Evolutionary conservation across 2,797 vertebrate genomes (phyloP), one percentile per base, ranked within the genome.

Genomic region (Tragopan temminckii): DNA sequence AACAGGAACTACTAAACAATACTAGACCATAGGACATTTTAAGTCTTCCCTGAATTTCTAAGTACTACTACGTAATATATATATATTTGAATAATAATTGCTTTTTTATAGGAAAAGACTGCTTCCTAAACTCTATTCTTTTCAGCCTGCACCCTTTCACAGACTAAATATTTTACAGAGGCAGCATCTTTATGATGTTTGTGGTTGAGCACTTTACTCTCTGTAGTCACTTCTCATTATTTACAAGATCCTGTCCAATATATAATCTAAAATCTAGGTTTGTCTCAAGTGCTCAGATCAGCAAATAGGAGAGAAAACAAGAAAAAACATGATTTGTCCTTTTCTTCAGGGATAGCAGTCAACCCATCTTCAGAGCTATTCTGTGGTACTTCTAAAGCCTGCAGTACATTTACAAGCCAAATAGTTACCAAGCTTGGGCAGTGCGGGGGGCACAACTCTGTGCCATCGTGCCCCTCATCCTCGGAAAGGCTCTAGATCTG

Each of bases 101-200:
- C 18, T 15, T 86, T 76, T 36, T 35, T 25, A 63, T 31, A 66
- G 69, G 46, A 89, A 88, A 86, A 84, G 33, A 29, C 69, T 63
- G 57, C 43, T 92, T 66, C 71, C 74, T 59, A 61, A 93, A 72
- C 59, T 70, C 72, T 68, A 14, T 38, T 66, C 45, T 78, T 76
- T 52, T 43, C 76, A 76, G 38, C 16, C 33, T 57, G 46, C 14
- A 38, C 21, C 78, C 43, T 84, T 84, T 53, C 70, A 91, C 36
- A 74, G 68, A 36, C 6, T 42, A 92, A 93, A 84, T 92, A 77
- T 89, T 95, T 94, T 23, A 90, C 43, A 57, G 36, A 88, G 23
- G 20, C 18, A 92, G 5, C 48, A 76, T 68, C 77, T 92, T 72
- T 59, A 21, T 2, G 3, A 50, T 19, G 25, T 36, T 74, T 72